Evolutionary conservation across 2,888 invertebrate genomes (phyloP).

Genomic region (Catotricha subobsoleta): DNA sequence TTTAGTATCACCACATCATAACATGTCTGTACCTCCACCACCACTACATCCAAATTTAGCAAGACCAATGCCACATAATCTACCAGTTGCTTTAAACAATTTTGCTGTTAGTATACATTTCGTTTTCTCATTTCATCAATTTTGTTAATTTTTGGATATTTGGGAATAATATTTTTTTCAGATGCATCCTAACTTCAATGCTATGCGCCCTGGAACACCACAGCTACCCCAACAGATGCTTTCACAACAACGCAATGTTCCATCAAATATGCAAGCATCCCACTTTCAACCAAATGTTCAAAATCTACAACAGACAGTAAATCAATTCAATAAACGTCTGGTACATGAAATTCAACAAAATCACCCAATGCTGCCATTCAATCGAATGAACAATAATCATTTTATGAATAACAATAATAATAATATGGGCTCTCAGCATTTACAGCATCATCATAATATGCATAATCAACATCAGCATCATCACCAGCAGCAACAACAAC

Average conservation of each 20-base stretch:
- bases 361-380: slow-evolving; percentile 22
- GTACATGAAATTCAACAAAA: slow-evolving; percentile 31
- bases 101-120: slow-evolving; percentile 20
- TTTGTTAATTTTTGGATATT: not conserved
- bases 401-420: not conserved
- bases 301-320: slow-evolving; percentile 8
- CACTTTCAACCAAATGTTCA: slow-evolving; percentile 3
- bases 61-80: slow-evolving; percentile 17
- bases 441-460: slow-evolving; percentile 12
- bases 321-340: slow-evolving; percentile 25
- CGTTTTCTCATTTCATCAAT: not conserved
- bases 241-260: slow-evolving; percentile 19
- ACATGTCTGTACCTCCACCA: slow-evolving; percentile 22
- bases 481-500: slow-evolving; percentile 17
- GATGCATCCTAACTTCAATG: slow-evolving; percentile 29
- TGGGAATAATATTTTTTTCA: not conserved
- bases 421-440: slow-evolving; percentile 8
- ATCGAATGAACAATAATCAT: not conserved
- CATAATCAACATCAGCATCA: slow-evolving; percentile 16
- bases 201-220: slow-evolving; percentile 22
- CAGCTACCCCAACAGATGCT: slow-evolving; percentile 26
- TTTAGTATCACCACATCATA: slow-evolving; percentile 23
- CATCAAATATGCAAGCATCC: slow-evolving; percentile 14
- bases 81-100: slow-evolving; percentile 29
- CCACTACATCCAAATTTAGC: slow-evolving; percentile 20